phyloP scores from a whole-genome alignment of 2,888 invertebrate genomes.

The Parasteatoda lunata region DNA sequence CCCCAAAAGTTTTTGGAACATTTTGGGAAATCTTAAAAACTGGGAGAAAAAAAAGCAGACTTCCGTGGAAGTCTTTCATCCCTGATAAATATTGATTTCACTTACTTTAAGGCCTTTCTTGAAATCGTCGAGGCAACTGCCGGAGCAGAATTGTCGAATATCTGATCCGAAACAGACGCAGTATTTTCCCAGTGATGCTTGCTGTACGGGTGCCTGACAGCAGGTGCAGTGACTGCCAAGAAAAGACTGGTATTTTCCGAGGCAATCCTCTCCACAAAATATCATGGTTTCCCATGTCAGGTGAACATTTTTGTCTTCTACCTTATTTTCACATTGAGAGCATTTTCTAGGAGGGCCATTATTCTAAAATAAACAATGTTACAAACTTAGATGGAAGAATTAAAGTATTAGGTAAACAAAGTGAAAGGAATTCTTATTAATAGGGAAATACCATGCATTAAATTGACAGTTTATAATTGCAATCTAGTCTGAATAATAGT shows the following conservation, averaged over 20 bases:
- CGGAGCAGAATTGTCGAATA: conserved; percentile 92
- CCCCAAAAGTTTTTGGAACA: too few relatives aligned
- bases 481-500: too few relatives aligned
- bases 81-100: not conserved
- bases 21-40: too few relatives aligned
- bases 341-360: conserved; percentile 69
- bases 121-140: conserved; percentile 88
- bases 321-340: conserved; percentile 70
- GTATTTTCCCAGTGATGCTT: conserved; percentile 90
- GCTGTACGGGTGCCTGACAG: conserved; percentile 85
- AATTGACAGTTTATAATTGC: too few relatives aligned
- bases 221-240: conserved; percentile 86
- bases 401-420: too few relatives aligned
- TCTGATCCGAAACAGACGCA: conserved; percentile 94
- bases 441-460: too few relatives aligned
- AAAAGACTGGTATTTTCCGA: conserved; percentile 85
- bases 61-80: too few relatives aligned
- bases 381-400: too few relatives aligned
- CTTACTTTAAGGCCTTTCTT: conserved; percentile 85
- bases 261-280: conserved; percentile 90
- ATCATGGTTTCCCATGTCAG: conserved; percentile 91
- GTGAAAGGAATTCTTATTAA: too few relatives aligned
- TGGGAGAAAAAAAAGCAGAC: too few relatives aligned
- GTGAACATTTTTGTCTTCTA: conserved; percentile 70
- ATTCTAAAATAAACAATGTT: conserved; percentile 28